phyloP scores from a whole-genome alignment of 2,113 vertebrate species.

The Phalacrocorax aristotelis region DNA sequence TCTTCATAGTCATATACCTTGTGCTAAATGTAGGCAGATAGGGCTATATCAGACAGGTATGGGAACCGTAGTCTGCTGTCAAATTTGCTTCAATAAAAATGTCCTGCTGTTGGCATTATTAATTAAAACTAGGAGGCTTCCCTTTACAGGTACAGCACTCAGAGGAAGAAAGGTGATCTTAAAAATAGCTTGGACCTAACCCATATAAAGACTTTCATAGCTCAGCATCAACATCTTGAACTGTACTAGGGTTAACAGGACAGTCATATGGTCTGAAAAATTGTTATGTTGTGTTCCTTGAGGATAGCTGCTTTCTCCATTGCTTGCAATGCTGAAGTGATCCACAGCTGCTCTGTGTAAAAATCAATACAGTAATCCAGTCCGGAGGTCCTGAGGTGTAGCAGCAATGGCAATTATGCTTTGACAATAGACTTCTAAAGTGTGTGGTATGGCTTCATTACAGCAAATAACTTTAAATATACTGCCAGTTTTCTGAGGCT shows the following conservation, averaged over 20 bases:
- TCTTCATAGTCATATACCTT: background rate
- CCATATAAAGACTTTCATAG: background rate
- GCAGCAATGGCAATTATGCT: background rate
- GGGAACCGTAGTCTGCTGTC: background rate
- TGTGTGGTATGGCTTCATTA: conserved; percentile 14
- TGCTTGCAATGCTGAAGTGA: background rate
- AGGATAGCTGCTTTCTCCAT: background rate
- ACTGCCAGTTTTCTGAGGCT: background rate
- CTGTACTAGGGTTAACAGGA: background rate
- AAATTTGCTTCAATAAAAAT: background rate
- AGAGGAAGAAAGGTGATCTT: background rate
- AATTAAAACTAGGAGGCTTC: background rate
- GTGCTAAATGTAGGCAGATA: background rate
- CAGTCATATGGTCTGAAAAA: background rate
- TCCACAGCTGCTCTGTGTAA: background rate
- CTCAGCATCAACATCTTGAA: background rate
- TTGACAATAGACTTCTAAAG: background rate
- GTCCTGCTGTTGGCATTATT: background rate
- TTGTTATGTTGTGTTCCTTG: background rate
- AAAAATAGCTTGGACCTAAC: background rate
- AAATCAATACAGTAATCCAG: conserved; percentile 54
- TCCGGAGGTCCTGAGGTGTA: conserved; percentile 18
- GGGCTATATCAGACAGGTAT: background rate
- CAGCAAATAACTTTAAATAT: background rate
- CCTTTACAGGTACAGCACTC: background rate